A percentile compares a stretch with the other conserved stretches of the same genome.
Conservation (phyloP, 1,140 invertebrate species). For the Dreissena rostriformis region DNA sequence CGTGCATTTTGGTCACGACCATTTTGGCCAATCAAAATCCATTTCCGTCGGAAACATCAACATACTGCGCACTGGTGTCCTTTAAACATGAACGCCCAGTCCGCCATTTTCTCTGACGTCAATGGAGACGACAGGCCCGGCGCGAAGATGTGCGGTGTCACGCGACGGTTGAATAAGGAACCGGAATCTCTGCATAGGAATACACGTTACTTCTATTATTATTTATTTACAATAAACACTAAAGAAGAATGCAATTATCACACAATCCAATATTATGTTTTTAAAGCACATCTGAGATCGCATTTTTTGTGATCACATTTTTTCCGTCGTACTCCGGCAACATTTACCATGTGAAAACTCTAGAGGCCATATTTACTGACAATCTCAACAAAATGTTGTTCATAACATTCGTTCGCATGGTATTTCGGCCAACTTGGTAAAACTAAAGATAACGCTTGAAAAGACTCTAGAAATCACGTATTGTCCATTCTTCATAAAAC, state of each 20-base stretch:
- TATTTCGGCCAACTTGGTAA: background rate
- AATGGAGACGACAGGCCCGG: constrained; percentile 45
- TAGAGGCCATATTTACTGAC: too few species aligned
- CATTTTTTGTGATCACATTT: too few species aligned
- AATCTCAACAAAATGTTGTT: background rate
- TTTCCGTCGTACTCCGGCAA: too few species aligned
- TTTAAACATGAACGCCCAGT: constrained; percentile 61
- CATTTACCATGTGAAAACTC: too few species aligned
- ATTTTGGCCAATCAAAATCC: too few species aligned
- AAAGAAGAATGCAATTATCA: too few species aligned
- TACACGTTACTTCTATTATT: too few species aligned
- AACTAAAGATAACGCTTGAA: background rate
- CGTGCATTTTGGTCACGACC: too few species aligned
- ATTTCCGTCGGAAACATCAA: background rate
- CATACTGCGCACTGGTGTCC: background rate
- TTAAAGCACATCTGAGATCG: too few species aligned
- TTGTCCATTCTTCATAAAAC: background rate
- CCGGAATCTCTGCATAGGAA: constrained; percentile 57
- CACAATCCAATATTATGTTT: too few species aligned
- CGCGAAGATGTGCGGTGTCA: constrained; percentile 44
- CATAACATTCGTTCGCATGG: too few species aligned
- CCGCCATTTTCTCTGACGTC: constrained; percentile 65
- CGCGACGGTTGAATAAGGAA: constrained; percentile 59
- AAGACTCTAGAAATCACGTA: background rate
- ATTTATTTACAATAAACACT: too few species aligned